Evolutionary conservation across 2,113 vertebrate genomes (phyloP).

Genomic region (Hemicordylus capensis): DNA sequence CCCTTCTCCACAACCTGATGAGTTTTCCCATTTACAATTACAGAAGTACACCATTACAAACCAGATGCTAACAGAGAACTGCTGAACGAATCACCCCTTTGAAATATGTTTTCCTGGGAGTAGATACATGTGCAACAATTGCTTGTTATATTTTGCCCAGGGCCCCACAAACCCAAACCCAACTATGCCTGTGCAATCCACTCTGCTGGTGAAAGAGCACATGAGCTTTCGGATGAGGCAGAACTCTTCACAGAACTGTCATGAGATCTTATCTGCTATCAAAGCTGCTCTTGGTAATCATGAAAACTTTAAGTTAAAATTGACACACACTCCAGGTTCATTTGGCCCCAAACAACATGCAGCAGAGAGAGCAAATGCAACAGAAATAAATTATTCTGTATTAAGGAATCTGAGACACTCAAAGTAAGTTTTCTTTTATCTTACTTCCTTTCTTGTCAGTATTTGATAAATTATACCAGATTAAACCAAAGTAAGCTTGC

Average conservation of each 20-base stretch:
- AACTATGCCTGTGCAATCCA: too few species aligned
- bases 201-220: not conserved
- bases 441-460: not conserved
- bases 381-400: not conserved
- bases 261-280: not conserved
- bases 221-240: not conserved
- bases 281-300: not conserved
- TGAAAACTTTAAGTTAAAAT: not conserved
- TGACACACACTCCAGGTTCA: not conserved
- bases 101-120: not conserved
- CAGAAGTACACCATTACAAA: not conserved
- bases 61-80: not conserved
- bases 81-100: not conserved
- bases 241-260: not conserved
- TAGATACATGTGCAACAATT: not conserved
- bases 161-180: not conserved
- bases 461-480: not conserved
- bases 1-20: not conserved
- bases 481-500: not conserved
- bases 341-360: not conserved
- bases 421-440: not conserved
- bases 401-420: not conserved
- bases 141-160: not conserved
- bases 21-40: not conserved
- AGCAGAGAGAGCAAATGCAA: not conserved